Evolutionary conservation across 2,797 vertebrate genomes (phyloP).

Genomic region (Eulemur rubriventer): DNA sequence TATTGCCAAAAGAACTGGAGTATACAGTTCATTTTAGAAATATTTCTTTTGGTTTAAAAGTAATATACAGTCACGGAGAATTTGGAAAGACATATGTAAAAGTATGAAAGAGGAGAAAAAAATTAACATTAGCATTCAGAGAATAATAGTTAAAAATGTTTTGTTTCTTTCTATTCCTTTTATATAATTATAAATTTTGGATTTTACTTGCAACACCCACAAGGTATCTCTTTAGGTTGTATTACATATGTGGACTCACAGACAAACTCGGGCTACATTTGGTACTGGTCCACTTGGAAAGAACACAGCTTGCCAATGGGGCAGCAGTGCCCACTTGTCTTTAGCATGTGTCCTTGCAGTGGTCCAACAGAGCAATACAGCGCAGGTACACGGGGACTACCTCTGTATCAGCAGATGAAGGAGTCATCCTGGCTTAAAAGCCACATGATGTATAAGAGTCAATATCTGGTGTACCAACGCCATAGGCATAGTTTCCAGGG

Average conservation of each 20-base stretch:
- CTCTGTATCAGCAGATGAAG: background rate
- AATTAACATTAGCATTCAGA: background rate
- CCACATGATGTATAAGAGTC: background rate
- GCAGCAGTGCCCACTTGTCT: background rate
- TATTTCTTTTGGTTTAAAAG: conserved; percentile 29
- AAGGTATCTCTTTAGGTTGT: background rate
- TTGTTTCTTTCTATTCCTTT: background rate
- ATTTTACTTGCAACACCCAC: background rate
- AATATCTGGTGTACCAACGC: background rate
- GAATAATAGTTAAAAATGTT: background rate
- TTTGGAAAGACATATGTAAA: background rate
- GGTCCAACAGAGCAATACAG: background rate
- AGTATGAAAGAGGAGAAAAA: background rate
- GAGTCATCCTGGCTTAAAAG: background rate
- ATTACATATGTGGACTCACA: background rate
- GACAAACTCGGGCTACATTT: background rate
- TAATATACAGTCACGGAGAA: background rate
- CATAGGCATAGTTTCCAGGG: background rate
- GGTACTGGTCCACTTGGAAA: background rate
- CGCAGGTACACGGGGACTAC: background rate
- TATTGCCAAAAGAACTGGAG: background rate
- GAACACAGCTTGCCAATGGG: background rate
- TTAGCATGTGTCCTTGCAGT: background rate
- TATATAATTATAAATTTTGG: background rate
- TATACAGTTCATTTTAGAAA: background rate